Evolutionary conservation across 2,888 invertebrate species (phyloP).

Genomic region (Trissolcus japonicus): DNA sequence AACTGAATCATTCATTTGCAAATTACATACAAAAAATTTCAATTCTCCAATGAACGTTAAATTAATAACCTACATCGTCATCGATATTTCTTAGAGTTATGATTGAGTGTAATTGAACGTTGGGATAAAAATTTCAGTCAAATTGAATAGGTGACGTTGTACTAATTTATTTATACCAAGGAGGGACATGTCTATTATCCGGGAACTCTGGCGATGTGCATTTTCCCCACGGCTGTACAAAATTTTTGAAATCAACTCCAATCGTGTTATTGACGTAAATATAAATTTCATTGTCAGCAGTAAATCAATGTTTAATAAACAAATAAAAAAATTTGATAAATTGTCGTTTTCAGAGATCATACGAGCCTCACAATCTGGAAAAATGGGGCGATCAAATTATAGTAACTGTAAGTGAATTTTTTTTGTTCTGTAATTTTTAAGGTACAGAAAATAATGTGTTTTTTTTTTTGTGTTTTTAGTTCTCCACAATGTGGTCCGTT

Average conservation of each 20-base stretch:
- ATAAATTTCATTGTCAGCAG: background rate
- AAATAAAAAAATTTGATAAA: constrained; percentile 33
- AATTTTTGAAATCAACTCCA: constrained; percentile 79
- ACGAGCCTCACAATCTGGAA: constrained; percentile 83
- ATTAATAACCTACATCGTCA: too few species aligned
- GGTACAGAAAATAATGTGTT: background rate
- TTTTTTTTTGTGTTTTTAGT: constrained; percentile 74
- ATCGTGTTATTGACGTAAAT: constrained; percentile 2
- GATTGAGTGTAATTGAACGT: constrained; percentile 4
- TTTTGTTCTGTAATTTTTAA: background rate
- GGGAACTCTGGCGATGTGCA: constrained; percentile 81
- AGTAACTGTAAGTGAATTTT: constrained; percentile 79
- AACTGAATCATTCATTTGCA: too few species aligned
- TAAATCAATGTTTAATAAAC: background rate
- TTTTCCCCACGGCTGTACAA: constrained; percentile 85
- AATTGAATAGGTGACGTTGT: background rate
- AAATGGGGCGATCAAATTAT: constrained; percentile 86
- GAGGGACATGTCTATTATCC: constrained; percentile 75
- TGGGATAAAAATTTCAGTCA: background rate
- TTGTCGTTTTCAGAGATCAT: constrained; percentile 79
- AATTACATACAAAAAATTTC: too few species aligned
- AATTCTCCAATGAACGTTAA: too few species aligned
- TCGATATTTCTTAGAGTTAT: background rate
- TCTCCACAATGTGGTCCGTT: constrained; percentile 82
- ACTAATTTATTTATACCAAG: background rate